Conservation (phyloP, 2,113 vertebrate genomes). For the Saguinus imperator region DNA sequence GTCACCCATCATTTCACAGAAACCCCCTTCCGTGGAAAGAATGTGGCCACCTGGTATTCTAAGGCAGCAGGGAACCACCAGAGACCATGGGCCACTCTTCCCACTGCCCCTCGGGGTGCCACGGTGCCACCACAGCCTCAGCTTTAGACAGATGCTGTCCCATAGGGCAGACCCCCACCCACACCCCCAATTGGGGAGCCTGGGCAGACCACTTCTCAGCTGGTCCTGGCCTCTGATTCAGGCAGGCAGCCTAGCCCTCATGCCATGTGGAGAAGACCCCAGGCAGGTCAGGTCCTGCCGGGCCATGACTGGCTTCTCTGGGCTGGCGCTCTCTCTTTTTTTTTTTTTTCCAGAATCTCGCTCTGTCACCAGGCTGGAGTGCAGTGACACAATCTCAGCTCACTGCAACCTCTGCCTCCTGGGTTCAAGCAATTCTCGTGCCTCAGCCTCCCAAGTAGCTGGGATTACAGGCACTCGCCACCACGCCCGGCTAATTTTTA, state of each 20-base stretch:
- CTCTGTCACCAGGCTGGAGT: no score
- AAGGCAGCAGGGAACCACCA: background rate
- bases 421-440: no score
- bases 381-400: no score
- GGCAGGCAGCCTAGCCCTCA: background rate
- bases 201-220: no score
- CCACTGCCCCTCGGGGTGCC: background rate
- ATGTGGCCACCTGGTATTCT: background rate
- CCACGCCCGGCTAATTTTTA: no score
- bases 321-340: no score
- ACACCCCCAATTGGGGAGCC: background rate
- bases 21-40: background rate
- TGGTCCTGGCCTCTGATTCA: background rate
- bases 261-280: background rate
- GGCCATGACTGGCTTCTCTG: background rate
- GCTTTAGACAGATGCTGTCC: accelerated
- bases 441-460: no score
- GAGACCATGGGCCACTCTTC: background rate
- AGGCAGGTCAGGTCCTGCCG: background rate
- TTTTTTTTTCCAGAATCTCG: no score
- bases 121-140: background rate
- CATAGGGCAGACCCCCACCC: background rate
- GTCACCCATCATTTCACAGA: background rate
- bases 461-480: no score
- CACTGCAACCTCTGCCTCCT: no score